These are phyloP conservation scores for Pocillopora grandis DNA, from an alignment of 92 coral and sea anemone genomes.

Conservation along the genomic window DNA sequence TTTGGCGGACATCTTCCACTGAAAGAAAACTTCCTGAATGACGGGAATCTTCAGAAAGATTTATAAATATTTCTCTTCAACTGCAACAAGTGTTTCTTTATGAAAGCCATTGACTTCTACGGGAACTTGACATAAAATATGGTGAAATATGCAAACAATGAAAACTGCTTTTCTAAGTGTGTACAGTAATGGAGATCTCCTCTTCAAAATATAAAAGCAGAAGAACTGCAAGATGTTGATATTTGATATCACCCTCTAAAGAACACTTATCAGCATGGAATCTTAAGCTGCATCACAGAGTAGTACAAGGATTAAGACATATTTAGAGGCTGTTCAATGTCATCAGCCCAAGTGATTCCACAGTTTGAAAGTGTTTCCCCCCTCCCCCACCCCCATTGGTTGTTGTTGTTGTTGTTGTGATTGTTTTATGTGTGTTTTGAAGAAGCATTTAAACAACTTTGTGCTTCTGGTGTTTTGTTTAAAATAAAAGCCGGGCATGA, in stretches of 20 bases:
- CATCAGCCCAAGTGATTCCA: not conserved
- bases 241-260: not conserved
- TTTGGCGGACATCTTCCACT: not conserved
- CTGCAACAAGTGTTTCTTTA: not conserved
- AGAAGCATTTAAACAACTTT: no score
- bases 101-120: not conserved
- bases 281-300: not conserved
- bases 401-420: conserved; percentile 4
- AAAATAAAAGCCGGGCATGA: conserved; percentile 5
- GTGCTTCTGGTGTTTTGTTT: not conserved
- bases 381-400: conserved; percentile 5
- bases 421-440: not conserved
- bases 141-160: not conserved
- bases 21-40: not conserved
- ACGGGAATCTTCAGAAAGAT: conserved; percentile 1
- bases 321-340: not conserved
- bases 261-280: not conserved
- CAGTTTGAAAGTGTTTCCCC: not conserved
- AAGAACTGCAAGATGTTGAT: conserved; percentile 4
- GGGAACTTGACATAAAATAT: no score
- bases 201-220: not conserved
- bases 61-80: not conserved
- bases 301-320: no score
- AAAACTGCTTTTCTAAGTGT: not conserved
- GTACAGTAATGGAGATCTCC: not conserved